These are phyloP conservation scores for Trypoxylus dichotomus DNA, from an alignment of 1,140 invertebrate species.

Conservation along the genomic window DNA sequence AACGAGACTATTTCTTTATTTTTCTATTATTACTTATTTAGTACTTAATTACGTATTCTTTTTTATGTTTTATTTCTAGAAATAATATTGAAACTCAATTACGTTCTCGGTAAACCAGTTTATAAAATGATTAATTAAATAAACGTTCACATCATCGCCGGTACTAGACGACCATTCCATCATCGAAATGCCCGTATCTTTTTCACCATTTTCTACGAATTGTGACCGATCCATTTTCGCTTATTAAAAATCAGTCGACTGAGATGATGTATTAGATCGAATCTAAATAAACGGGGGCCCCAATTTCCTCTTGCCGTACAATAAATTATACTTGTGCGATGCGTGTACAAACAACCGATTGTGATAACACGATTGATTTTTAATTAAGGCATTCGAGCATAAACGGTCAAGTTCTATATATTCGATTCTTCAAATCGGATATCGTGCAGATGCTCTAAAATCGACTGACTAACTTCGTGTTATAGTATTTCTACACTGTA, in stretches of 20 bases:
- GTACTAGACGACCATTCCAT: neutral
- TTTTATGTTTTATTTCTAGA: no score
- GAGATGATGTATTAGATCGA: conserved; percentile 22
- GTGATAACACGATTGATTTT: conserved; percentile 24
- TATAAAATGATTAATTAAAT: neutral
- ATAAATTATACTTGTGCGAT: neutral
- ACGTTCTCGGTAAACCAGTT: no score
- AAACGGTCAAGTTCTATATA: conserved; percentile 1
- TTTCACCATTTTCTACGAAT: conserved; percentile 14
- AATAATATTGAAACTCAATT: no score
- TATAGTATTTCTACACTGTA: neutral
- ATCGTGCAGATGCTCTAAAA: conserved; percentile 1
- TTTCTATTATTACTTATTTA: no score
- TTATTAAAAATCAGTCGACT: conserved; percentile 21
- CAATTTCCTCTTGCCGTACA: neutral
- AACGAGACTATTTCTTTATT: no score
- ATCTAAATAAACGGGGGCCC: neutral
- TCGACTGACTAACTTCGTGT: neutral
- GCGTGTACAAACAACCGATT: neutral
- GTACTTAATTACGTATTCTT: no score
- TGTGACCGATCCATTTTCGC: conserved; percentile 9
- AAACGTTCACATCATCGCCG: neutral
- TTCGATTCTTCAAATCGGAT: neutral
- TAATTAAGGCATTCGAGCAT: conserved; percentile 9
- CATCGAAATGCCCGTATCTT: neutral